A percentile compares a stretch with the other conserved stretches of the same genome.
phyloP scores from a whole-genome alignment of 2,888 invertebrate species.

The Drosophila leonis region DNA sequence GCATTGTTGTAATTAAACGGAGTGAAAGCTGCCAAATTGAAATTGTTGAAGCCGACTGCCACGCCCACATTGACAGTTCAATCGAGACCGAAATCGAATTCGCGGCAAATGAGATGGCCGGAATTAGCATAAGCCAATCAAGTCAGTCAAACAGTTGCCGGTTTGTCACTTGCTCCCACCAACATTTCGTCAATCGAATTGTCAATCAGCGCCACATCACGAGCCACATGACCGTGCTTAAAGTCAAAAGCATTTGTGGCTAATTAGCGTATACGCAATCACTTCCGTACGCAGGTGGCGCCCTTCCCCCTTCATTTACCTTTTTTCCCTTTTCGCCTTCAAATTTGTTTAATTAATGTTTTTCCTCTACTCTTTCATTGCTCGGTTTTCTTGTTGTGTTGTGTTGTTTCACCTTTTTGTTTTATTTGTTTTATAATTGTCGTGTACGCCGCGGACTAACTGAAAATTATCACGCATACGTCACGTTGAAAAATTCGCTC shows the following conservation, averaged over 20 bases:
- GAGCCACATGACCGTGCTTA: constrained; percentile 8
- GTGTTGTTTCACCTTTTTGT: constrained; percentile 12
- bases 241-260: constrained; percentile 35
- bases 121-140: constrained; percentile 71
- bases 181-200: constrained; percentile 15
- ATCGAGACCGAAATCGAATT: constrained; percentile 23
- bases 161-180: constrained; percentile 12
- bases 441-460: neutral
- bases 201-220: constrained; percentile 19
- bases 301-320: neutral
- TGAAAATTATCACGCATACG: constrained; percentile 55
- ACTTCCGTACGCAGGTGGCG: constrained; percentile 31
- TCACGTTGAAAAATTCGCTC: constrained; percentile 25
- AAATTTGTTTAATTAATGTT: constrained; percentile 62
- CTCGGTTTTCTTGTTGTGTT: neutral
- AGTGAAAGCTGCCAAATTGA: constrained; percentile 23
- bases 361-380: constrained; percentile 6
- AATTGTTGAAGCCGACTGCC: constrained; percentile 5
- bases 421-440: constrained; percentile 24
- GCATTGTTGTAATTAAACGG: constrained; percentile 33
- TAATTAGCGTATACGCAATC: constrained; percentile 63
- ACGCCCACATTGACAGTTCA: constrained; percentile 22
- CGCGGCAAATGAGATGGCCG: constrained; percentile 37
- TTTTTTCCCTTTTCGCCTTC: constrained; percentile 16
- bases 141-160: constrained; percentile 25